Evolutionary conservation across 2,888 invertebrate genomes (phyloP).

Genomic region (Cantharis nigra): DNA sequence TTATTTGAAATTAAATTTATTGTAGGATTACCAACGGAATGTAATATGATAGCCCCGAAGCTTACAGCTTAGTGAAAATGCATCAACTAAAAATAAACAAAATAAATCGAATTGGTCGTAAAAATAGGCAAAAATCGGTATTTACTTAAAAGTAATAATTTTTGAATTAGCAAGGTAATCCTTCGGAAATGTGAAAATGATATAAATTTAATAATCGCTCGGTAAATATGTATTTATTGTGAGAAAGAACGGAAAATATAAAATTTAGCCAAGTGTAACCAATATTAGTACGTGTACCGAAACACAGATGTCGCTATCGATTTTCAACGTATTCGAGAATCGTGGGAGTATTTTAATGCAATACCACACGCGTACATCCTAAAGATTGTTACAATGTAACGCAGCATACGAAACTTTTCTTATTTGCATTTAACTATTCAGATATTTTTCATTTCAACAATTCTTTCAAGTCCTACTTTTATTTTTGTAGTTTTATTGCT

Average conservation of each 20-base stretch:
- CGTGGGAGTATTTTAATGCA: neutral
- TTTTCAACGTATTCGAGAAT: neutral
- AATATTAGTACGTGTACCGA: neutral
- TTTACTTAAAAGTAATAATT: neutral
- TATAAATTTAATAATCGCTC: neutral
- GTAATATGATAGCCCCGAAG: neutral
- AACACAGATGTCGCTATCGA: neutral
- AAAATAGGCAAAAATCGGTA: neutral
- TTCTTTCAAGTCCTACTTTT: no score
- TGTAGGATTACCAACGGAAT: neutral
- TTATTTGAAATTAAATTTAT: neutral
- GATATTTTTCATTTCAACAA: no score
- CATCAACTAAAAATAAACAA: neutral
- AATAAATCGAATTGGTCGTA: neutral
- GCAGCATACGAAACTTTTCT: no score
- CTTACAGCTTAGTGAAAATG: neutral
- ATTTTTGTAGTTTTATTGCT: no score
- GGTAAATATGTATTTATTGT: neutral
- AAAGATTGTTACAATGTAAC: no score
- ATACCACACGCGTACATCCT: neutral
- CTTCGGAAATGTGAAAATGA: neutral
- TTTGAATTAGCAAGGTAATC: neutral
- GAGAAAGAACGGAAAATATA: neutral
- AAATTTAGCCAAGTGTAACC: neutral
- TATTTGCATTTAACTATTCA: no score